Base-by-base conservation (phyloP, 2,797 vertebrate species). In the Sylvilagus floridanus region DNA sequence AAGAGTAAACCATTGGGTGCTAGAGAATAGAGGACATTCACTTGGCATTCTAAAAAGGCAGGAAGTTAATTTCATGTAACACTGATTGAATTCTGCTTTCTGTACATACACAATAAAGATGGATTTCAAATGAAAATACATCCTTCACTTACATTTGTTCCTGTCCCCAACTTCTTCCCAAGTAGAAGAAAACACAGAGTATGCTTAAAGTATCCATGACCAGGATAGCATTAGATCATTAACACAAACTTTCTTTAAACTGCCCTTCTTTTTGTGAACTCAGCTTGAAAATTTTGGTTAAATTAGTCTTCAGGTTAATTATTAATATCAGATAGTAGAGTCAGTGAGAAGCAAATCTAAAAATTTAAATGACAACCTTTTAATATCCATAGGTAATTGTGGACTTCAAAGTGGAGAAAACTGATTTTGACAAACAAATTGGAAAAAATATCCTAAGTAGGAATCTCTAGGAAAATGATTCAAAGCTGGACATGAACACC, bases 131-230 rank as follows among this genome's bases (percentile, higher is more conserved):
- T 52, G 84, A 92, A 95, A 78, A 79, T 26, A 0, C 5, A 75
- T 78, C 42, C 69, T 97, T 93, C 97, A 97, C 97, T 98, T 97
- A 98, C 96, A 35, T 98, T 95, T 98, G 96, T 10, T 98, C 97
- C 60, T 98, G 98, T 83, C 97, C 35, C n/a, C 94, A 95, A 83
- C 93, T 42, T 78, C 24, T 89, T 94, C 91, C 75, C 95, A 91
- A 96, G 96, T 47, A 98, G 76, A 0, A 93, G 62, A 97, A 88
- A 95, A 97, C 42, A 90, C 94, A 81, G 35, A 96, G 68, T 84
- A 35, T 88, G 13, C 87, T 94, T 42, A 96, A 92, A 94, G 94
- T 32, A 60, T 28, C 75, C 98, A 98, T 98, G 52, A 37, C 47
- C 0, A 37, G 1, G 22, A 28, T 65, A 73, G 21, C 1, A 84